A percentile compares a stretch with the other conserved stretches of the same genome.
Conservation (phyloP, 2,797 vertebrate genomes). For the Thunnus albacares region DNA sequence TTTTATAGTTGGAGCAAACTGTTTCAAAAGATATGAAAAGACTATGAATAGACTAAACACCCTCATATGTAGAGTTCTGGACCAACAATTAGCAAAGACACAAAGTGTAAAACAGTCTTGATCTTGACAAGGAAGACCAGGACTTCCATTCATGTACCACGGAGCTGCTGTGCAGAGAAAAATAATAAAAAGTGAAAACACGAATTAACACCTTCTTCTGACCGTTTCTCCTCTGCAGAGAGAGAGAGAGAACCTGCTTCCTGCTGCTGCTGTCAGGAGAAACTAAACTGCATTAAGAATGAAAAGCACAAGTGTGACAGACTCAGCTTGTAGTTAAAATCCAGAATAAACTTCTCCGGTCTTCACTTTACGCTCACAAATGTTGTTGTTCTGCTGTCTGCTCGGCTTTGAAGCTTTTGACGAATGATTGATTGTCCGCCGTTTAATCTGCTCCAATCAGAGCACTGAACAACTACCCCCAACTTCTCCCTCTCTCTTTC, state of each 20-base stretch:
- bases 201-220: neutral
- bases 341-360: neutral
- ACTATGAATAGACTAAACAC: no score
- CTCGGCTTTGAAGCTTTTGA: slow-evolving; percentile 16
- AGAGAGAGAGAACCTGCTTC: slow-evolving; percentile 9
- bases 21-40: no score
- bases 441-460: neutral
- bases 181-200: neutral
- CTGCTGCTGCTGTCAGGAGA: slow-evolving; percentile 32
- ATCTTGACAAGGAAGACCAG: neutral
- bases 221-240: slow-evolving; percentile 1
- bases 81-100: no score
- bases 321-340: neutral
- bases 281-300: neutral
- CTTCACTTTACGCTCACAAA: no score
- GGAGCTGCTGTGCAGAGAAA: neutral
- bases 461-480: neutral
- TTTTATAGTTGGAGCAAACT: no score
- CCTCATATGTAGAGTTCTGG: no score
- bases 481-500: neutral
- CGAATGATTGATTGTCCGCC: neutral
- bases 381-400: neutral
- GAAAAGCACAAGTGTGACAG: slow-evolving; percentile 18
- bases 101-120: no score
- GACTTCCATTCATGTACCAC: neutral